phyloP scores from a whole-genome alignment of 92 coral and sea anemone genomes.

The Palythoa caribaeorum region DNA sequence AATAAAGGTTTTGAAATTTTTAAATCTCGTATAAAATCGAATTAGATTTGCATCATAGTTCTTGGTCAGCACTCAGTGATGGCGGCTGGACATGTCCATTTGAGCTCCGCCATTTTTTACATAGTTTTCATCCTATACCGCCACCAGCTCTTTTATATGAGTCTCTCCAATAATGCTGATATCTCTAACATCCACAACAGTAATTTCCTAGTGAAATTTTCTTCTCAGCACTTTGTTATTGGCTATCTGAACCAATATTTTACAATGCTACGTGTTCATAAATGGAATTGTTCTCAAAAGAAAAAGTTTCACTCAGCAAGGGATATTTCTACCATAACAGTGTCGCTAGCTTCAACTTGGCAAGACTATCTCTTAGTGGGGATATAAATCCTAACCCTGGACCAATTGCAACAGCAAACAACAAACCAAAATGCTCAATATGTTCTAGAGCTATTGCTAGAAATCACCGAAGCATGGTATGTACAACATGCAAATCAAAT shows the following conservation, averaged over 20 bases:
- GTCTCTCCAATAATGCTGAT: background rate
- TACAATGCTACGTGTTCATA: background rate
- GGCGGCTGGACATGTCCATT: slow-evolving; percentile 5
- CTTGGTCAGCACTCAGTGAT: background rate
- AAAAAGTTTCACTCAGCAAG: slow-evolving; percentile 4
- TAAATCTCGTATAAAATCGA: too few relatives aligned
- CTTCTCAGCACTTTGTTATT: slow-evolving; percentile 1
- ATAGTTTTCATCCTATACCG: background rate
- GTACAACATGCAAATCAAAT: slow-evolving; percentile 24
- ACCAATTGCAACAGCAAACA: slow-evolving; percentile 2
- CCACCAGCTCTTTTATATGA: background rate
- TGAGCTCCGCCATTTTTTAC: slow-evolving; percentile 1
- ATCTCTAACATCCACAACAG: background rate
- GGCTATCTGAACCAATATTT: background rate
- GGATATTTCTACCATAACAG: background rate
- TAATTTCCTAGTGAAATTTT: background rate
- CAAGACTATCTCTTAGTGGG: slow-evolving; percentile 1
- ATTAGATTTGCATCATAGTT: too few relatives aligned
- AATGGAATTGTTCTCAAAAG: background rate
- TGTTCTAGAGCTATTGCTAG: slow-evolving; percentile 44
- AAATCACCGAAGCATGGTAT: slow-evolving; percentile 52
- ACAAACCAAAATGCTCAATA: slow-evolving; percentile 40
- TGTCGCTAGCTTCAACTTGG: background rate
- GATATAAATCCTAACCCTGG: slow-evolving; percentile 34
- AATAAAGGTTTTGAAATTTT: too few relatives aligned